phyloP scores from a whole-genome alignment of 2,888 invertebrate genomes.

The Lamproptera curius region DNA sequence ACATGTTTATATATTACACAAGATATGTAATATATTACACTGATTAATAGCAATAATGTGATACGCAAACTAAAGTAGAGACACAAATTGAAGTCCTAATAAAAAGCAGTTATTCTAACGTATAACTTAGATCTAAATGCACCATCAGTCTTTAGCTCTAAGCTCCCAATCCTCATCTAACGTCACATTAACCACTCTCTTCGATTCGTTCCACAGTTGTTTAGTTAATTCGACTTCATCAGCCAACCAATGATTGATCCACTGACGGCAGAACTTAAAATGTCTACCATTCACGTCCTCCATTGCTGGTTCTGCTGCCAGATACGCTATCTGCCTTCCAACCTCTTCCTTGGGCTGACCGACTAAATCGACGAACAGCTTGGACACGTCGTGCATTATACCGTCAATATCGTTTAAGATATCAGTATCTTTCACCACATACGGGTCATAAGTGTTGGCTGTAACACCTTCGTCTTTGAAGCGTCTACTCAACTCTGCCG shows the following conservation, averaged over 20 bases:
- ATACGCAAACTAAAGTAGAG: too few species aligned
- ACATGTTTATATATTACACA: too few species aligned
- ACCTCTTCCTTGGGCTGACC: constrained; percentile 57
- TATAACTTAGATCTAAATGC: too few species aligned
- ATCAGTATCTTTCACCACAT: constrained; percentile 53
- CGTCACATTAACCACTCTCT: constrained; percentile 48
- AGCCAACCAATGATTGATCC: constrained; percentile 52
- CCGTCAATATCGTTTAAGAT: constrained; percentile 43
- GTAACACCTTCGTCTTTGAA: constrained; percentile 79
- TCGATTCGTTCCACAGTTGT: constrained; percentile 53
- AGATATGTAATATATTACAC: too few species aligned
- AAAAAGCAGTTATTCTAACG: too few species aligned
- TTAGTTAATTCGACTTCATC: constrained; percentile 40
- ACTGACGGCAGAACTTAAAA: constrained; percentile 53
- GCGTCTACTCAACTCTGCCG: constrained; percentile 74
- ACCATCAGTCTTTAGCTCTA: too few species aligned
- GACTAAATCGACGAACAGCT: constrained; percentile 43
- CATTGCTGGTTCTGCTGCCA: constrained; percentile 50
- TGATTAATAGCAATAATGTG: too few species aligned
- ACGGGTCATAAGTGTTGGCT: constrained; percentile 81
- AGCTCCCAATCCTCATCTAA: constrained; percentile 52
- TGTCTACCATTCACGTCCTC: constrained; percentile 46
- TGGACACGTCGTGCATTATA: constrained; percentile 35
- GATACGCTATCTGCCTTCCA: constrained; percentile 49
- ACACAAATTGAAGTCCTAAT: too few species aligned